phyloP scores from a whole-genome alignment of 2,797 vertebrate species.

The Gallinago nigripennis region DNA sequence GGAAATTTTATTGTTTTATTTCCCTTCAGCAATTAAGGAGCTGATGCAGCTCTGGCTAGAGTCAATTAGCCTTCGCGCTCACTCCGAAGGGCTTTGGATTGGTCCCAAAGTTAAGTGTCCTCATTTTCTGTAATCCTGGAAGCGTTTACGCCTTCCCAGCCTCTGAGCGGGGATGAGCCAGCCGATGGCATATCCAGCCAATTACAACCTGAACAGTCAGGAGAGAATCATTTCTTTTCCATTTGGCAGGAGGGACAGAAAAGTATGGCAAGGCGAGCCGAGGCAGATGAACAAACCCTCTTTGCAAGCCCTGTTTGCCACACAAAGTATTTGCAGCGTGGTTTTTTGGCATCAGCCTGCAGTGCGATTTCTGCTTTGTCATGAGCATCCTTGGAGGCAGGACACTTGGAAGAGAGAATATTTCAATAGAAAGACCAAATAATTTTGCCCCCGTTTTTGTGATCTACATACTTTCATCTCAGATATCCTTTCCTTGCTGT shows the following conservation, averaged over 20 bases:
- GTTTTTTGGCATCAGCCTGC: not conserved
- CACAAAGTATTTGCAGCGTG: constrained; percentile 40
- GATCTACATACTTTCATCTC: not conserved
- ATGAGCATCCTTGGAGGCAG: not conserved
- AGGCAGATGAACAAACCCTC: not conserved
- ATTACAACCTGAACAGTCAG: not conserved
- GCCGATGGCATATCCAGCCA: constrained; percentile 43
- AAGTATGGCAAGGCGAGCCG: not conserved
- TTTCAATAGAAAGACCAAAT: not conserved
- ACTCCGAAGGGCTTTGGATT: constrained; percentile 43
- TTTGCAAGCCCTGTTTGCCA: constrained; percentile 17
- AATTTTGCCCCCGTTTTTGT: not conserved
- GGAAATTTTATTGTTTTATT: constrained; percentile 5
- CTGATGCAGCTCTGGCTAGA: not conserved
- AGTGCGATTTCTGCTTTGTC: constrained; percentile 8
- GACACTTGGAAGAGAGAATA: not conserved
- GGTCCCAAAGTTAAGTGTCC: constrained; percentile 32
- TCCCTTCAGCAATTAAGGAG: constrained; percentile 46
- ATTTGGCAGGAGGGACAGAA: constrained; percentile 46
- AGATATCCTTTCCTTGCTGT: not conserved
- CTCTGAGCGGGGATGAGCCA: not conserved
- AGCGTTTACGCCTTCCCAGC: constrained; percentile 22
- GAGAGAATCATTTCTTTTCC: not conserved
- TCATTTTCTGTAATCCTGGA: constrained; percentile 60
- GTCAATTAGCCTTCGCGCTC: constrained; percentile 30